Conservation (phyloP, 2,888 invertebrate species). For the Ernsta delagoae region DNA sequence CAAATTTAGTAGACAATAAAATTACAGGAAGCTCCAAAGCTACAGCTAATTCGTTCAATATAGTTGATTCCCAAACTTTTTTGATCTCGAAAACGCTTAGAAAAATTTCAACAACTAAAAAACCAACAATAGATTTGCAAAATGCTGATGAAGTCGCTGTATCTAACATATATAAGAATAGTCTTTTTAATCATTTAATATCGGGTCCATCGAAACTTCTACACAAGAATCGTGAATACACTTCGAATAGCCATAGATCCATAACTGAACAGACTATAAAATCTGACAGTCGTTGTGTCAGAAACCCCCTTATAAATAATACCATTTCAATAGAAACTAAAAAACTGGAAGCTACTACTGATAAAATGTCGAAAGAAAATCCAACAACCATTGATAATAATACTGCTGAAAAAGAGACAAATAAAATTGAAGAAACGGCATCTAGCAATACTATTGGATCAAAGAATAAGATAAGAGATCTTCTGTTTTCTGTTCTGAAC, state of each 20-base stretch:
- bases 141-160: not conserved
- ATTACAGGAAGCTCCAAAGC: not conserved
- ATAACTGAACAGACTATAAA: constrained; percentile 6
- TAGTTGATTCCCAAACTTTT: not conserved
- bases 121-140: not conserved
- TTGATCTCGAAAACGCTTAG: no score
- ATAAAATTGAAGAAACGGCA: not conserved
- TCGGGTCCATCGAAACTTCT: constrained; percentile 32
- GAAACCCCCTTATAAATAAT: not conserved
- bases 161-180: no score
- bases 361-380: constrained; percentile 37
- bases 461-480: constrained; percentile 40
- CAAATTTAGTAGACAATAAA: not conserved
- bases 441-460: constrained; percentile 16
- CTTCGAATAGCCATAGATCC: not conserved
- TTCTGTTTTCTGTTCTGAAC: constrained; percentile 55
- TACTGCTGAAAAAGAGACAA: constrained; percentile 39
- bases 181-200: constrained; percentile 35
- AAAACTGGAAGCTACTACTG: constrained; percentile 11
- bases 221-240: constrained; percentile 23
- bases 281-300: constrained; percentile 1
- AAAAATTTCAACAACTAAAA: not conserved
- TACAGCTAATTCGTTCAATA: not conserved
- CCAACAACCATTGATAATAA: constrained; percentile 47
- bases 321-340: not conserved